Percentiles rank a stretch among this genome's conserved stretches.
These are phyloP conservation scores for Eurypyga helias DNA, from an alignment of 2,113 vertebrate species.

Conservation along the genomic window DNA sequence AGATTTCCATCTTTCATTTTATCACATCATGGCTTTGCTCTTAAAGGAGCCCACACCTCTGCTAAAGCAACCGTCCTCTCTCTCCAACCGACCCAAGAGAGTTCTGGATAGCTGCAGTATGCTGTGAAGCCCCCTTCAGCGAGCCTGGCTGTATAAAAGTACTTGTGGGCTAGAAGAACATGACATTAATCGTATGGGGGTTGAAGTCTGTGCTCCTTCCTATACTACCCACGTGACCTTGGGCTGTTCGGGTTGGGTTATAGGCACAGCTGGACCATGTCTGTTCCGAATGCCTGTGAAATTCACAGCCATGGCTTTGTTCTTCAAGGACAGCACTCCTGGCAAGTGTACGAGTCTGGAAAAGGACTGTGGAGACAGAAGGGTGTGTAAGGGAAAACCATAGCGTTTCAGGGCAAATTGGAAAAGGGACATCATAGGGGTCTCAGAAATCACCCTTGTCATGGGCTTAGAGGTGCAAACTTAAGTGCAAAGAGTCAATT, in stretches of 20 bases:
- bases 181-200: not conserved
- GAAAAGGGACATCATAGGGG: not conserved
- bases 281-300: not conserved
- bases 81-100: not conserved
- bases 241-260: not conserved
- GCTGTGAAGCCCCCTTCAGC: not conserved
- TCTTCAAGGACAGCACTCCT: not conserved
- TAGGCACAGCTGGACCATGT: not conserved
- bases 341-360: not conserved
- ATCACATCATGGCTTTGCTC: not conserved
- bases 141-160: not conserved
- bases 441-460: not conserved
- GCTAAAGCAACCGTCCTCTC: not conserved
- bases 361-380: not conserved
- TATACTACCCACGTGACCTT: not conserved
- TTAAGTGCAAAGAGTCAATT: not conserved
- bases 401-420: not conserved
- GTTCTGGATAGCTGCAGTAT: not conserved
- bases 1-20: conserved; percentile 33
- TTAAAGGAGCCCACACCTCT: not conserved
- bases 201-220: not conserved
- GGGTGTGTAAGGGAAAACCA: not conserved
- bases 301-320: not conserved
- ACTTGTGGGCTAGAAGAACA: not conserved
- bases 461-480: not conserved